phyloP scores from a whole-genome alignment of 2,113 vertebrate genomes.

The Euleptes europaea region DNA sequence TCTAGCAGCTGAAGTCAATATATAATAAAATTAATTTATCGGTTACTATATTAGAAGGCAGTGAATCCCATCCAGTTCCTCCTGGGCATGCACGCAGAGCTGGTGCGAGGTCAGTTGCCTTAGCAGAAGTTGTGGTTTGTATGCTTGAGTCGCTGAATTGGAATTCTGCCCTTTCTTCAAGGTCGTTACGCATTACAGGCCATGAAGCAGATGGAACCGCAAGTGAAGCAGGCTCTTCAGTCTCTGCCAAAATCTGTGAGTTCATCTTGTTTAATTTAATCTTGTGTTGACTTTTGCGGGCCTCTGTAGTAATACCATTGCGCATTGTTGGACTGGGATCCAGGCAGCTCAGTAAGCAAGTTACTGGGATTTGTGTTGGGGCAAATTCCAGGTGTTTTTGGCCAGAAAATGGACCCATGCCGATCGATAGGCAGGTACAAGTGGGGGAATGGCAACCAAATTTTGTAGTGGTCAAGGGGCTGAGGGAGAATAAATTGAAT shows the following conservation, averaged over 20 bases:
- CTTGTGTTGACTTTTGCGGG: not conserved
- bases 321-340: not conserved
- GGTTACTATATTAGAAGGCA: too few species aligned
- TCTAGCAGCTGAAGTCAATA: too few species aligned
- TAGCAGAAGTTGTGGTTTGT: not conserved
- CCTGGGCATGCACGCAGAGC: not conserved
- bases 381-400: not conserved
- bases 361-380: not conserved
- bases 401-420: not conserved
- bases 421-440: too few species aligned
- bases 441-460: too few species aligned
- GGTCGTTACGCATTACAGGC: conserved; percentile 90
- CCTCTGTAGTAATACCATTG: not conserved
- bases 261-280: not conserved
- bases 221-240: conserved; percentile 90
- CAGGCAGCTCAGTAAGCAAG: not conserved
- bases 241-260: conserved; percentile 88
- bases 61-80: not conserved
- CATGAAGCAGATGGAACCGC: conserved; percentile 92
- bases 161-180: conserved; percentile 61
- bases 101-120: not conserved
- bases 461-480: too few species aligned
- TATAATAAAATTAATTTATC: too few species aligned
- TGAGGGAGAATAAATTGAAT: too few species aligned
- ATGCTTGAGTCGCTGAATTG: not conserved